Percentiles rank a stretch among this genome's conserved stretches.
Conservation (phyloP, 1,140 invertebrate genomes). For the Phocides pigmalion region DNA sequence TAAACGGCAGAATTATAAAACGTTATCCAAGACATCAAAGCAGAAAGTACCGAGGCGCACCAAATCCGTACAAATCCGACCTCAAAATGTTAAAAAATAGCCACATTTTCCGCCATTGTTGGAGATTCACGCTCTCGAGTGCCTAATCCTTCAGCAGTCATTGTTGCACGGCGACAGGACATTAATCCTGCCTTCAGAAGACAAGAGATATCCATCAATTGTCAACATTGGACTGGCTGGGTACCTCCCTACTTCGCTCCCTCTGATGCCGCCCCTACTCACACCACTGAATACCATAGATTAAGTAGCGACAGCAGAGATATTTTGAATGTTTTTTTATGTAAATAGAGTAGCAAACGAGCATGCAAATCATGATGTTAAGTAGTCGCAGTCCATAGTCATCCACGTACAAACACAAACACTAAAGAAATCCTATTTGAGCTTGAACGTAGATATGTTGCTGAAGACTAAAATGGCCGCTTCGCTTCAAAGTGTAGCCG, state of each 20-base stretch:
- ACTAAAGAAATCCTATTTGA: no score
- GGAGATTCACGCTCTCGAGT: conserved; percentile 48
- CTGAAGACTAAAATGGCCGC: no score
- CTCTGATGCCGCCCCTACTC: conserved; percentile 48
- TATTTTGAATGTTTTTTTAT: no score
- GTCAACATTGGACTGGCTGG: conserved; percentile 78
- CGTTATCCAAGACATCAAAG: conserved; percentile 22
- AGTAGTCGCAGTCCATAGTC: no score
- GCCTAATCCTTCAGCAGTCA: conserved; percentile 73
- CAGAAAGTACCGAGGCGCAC: neutral
- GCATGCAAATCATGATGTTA: no score
- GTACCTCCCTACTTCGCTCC: conserved; percentile 47
- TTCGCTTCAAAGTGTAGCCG: no score
- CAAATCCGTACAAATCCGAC: conserved; percentile 23
- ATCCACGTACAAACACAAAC: no score
- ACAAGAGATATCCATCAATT: conserved; percentile 83
- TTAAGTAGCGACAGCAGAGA: neutral
- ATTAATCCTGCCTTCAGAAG: conserved; percentile 82
- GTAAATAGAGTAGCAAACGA: no score
- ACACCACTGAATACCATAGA: conserved; percentile 60
- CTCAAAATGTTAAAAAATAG: conserved; percentile 28
- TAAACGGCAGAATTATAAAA: neutral
- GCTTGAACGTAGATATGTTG: no score
- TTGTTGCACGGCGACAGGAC: conserved; percentile 64
- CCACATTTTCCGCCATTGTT: conserved; percentile 30